Evolutionary conservation across 2,113 vertebrate species (phyloP).

Genomic region (Brachirus orientalis): DNA sequence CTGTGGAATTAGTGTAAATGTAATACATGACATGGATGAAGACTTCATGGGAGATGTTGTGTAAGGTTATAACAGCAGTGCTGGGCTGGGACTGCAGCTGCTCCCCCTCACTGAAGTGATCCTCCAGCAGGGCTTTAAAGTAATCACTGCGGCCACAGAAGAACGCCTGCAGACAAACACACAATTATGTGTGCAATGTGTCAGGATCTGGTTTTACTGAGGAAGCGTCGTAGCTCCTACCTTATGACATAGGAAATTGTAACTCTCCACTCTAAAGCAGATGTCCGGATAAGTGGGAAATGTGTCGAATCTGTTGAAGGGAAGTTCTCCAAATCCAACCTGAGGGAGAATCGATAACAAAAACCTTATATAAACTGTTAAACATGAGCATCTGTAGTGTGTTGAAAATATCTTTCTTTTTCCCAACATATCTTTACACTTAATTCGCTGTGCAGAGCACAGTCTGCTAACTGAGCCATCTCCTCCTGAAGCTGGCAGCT

Average conservation of each 20-base stretch:
- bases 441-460: slow-evolving; percentile 89
- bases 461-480: slow-evolving; percentile 91
- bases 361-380: neutral
- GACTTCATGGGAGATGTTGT: slow-evolving; percentile 88
- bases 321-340: slow-evolving; percentile 95
- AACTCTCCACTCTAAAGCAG: slow-evolving; percentile 90
- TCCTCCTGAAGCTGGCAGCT: slow-evolving; percentile 90
- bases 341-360: slow-evolving; percentile 50
- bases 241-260: slow-evolving; percentile 94
- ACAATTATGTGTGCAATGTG: slow-evolving; percentile 9
- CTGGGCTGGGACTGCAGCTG: slow-evolving; percentile 88
- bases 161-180: slow-evolving; percentile 85
- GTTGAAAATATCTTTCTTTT: neutral
- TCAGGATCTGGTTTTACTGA: neutral
- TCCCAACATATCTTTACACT: slow-evolving; percentile 77
- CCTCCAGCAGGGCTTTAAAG: slow-evolving; percentile 93
- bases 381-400: neutral
- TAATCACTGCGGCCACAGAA: slow-evolving; percentile 98
- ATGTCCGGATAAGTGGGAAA: slow-evolving; percentile 91
- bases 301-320: slow-evolving; percentile 88
- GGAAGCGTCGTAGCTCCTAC: slow-evolving; percentile 65
- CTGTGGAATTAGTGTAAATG: slow-evolving; percentile 92
- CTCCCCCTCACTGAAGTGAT: slow-evolving; percentile 93
- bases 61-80: slow-evolving; percentile 89
- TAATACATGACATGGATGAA: slow-evolving; percentile 93